Evolutionary conservation across 2,888 invertebrate species (phyloP), one percentile per base, ranked within the genome.

Genomic region (Agrochola litura): DNA sequence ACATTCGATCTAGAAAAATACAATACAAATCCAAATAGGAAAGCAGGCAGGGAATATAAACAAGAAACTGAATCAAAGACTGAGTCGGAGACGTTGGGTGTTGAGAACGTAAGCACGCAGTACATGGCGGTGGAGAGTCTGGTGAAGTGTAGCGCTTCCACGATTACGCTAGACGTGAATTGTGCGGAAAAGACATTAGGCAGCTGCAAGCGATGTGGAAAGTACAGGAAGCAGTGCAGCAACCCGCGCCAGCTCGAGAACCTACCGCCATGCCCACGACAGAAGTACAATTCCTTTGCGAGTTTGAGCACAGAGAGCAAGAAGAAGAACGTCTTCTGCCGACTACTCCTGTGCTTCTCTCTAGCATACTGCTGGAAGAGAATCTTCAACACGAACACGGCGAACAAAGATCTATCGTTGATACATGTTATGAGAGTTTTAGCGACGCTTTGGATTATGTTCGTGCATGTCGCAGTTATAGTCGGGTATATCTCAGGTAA

Each of bases 401-500:
- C 97, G 14, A 95, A 94, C 75, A 97, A 97, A 79, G 97, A 97
- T 68, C 86, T 97, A 74, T 94, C 97, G 5, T 91, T 97, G 16
- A 96, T 98, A 65, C 98, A 98, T 87, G 97, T 97, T 0, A 90
- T 98, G 81, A 97, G 97, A 90, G 97, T 98, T 25, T 89, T 97
- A 6, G 97, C 97, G 65, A 97, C 98, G 81, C 94, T 97, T 66
- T 97, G 98, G 97, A 97, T 98, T 14, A 97, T 98, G 82, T 96
- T 97, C 77, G 95, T 97, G 10, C 97, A 98, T 87, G 97, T 97
- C 1, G 96, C 97, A 63, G 97, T 98, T 54, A 95, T 98, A 25
- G 97, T 97, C 37, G 97, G 97, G 90, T 97, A 98, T 92, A 97
- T 98, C 91, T 97, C 98, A 92, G 97, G 97, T 97, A n/a, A n/a